Percentiles rank a stretch among this genome's conserved stretches.
These are phyloP conservation scores for Cnemophilus loriae DNA, from an alignment of 2,113 vertebrate genomes.

Conservation along the genomic window DNA sequence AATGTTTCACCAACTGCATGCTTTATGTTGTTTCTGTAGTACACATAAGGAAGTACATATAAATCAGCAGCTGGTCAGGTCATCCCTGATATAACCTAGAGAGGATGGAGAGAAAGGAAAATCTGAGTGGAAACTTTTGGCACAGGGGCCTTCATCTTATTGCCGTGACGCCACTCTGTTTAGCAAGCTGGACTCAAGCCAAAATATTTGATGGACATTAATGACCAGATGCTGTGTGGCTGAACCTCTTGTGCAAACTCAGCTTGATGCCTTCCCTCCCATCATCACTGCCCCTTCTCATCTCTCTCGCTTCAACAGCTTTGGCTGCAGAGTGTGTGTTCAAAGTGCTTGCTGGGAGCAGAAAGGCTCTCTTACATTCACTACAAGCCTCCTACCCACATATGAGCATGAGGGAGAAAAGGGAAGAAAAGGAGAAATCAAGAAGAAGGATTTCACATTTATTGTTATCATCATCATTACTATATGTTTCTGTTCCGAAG, in stretches of 20 bases:
- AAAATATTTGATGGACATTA: slow-evolving; percentile 37
- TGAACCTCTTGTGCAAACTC: slow-evolving; percentile 29
- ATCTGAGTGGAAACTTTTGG: neutral
- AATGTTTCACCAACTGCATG: neutral
- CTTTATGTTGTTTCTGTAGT: neutral
- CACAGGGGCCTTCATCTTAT: neutral
- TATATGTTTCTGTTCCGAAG: neutral
- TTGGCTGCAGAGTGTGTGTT: neutral
- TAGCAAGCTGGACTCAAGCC: slow-evolving; percentile 12
- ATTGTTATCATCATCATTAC: neutral
- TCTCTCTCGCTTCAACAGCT: slow-evolving; percentile 41
- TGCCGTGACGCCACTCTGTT: neutral
- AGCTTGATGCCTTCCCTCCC: slow-evolving; percentile 29
- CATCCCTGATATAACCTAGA: neutral
- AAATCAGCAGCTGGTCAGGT: neutral
- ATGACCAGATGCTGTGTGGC: slow-evolving; percentile 35
- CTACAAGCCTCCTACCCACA: neutral
- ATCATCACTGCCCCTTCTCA: slow-evolving; percentile 50
- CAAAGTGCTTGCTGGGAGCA: neutral
- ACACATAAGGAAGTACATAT: neutral
- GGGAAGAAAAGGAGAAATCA: neutral
- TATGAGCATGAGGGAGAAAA: neutral
- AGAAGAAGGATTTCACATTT: neutral
- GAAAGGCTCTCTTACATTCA: neutral
- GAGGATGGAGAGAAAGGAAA: neutral